These are phyloP conservation scores for Epizoanthus rinbou DNA, from an alignment of 92 coral and sea anemone species.

Conservation along the genomic window DNA sequence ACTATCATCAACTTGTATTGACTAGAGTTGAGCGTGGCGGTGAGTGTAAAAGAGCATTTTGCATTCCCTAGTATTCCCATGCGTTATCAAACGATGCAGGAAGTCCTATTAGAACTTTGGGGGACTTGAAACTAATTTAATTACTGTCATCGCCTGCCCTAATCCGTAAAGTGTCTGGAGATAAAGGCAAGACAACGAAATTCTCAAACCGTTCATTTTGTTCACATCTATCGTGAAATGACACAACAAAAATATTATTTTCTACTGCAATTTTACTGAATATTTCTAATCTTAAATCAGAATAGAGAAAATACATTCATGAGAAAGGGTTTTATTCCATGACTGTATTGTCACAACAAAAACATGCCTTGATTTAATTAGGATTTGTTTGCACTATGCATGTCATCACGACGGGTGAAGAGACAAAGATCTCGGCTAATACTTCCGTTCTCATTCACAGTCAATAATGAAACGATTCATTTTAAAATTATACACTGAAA, in stretches of 20 bases:
- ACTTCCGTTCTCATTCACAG: constrained; percentile 39
- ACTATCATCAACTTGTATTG: constrained; percentile 24
- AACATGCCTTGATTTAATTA: constrained; percentile 2
- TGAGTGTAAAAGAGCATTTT: neutral
- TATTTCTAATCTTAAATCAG: neutral
- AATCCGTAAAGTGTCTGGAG: constrained; percentile 37
- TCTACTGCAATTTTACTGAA: neutral
- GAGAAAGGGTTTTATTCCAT: neutral
- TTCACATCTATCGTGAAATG: neutral
- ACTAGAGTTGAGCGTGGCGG: constrained; percentile 2
- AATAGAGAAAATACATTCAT: neutral
- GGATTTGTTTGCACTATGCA: constrained; percentile 2
- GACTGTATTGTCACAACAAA: neutral
- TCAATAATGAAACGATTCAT: constrained; percentile 37
- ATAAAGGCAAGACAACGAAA: neutral
- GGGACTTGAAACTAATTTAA: constrained; percentile 34
- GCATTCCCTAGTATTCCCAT: neutral
- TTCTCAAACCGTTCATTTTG: neutral
- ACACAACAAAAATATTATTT: neutral
- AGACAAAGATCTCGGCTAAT: constrained; percentile 16
- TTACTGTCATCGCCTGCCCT: constrained; percentile 42
- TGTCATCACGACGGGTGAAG: constrained; percentile 18
- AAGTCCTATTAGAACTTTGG: constrained; percentile 4
- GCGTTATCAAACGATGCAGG: constrained; percentile 30
- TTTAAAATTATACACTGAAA: constrained; percentile 5